Evolutionary conservation across 2,888 invertebrate genomes (phyloP).

Genomic region (Folsomia manolachei): DNA sequence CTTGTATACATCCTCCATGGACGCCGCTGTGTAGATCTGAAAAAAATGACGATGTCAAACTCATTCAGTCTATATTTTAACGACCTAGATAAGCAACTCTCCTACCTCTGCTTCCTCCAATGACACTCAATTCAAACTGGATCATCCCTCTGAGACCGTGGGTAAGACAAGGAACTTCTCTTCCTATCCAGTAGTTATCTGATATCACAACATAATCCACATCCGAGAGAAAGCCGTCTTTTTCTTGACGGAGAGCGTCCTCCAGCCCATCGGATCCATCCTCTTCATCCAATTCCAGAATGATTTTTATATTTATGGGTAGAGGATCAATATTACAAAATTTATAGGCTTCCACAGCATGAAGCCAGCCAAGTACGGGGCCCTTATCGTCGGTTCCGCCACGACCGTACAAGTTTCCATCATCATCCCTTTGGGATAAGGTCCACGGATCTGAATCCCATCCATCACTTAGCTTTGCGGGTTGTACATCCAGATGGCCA

Average conservation of each 20-base stretch:
- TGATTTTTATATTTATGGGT: conserved; percentile 72
- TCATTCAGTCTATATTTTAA: too few species aligned
- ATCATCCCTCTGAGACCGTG: conserved; percentile 92
- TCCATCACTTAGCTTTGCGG: conserved; percentile 80
- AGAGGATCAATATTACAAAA: conserved; percentile 65
- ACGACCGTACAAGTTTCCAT: conserved; percentile 86
- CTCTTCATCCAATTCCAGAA: conserved; percentile 98
- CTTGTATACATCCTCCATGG: conserved; percentile 82
- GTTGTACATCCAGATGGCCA: conserved; percentile 98
- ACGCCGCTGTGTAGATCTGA: conserved; percentile 93
- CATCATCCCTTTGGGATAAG: conserved; percentile 76
- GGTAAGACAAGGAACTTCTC: conserved; percentile 90
- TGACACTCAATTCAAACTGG: conserved; percentile 84
- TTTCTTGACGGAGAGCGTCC: conserved; percentile 68
- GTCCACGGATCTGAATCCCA: conserved; percentile 95
- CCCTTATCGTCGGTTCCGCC: conserved; percentile 90
- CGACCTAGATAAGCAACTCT: too few species aligned
- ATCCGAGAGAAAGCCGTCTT: conserved; percentile 73
- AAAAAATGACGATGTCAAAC: too few species aligned
- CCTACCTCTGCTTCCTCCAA: conserved; percentile 81
- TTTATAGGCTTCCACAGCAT: conserved; percentile 85
- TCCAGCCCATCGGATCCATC: conserved; percentile 95
- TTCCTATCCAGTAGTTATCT: conserved; percentile 98
- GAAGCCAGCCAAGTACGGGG: conserved; percentile 91
- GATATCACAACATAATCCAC: background rate